Base-by-base conservation (phyloP, 2,888 invertebrate species). In the Ceratothoa steindachneri region DNA sequence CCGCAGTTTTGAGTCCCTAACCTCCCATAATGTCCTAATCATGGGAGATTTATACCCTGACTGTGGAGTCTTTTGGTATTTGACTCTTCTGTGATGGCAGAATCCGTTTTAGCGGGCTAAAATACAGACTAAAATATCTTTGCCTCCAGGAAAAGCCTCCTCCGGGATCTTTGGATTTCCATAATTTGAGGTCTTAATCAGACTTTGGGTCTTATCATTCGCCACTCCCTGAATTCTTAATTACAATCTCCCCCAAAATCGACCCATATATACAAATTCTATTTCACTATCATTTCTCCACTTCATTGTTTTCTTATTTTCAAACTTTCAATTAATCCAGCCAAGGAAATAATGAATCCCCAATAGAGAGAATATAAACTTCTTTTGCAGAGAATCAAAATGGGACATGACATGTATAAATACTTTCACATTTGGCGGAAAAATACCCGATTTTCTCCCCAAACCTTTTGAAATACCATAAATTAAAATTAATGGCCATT, bases 401-500 rank as follows among this genome's bases (percentile, higher is more conserved):
- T n/a, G n/a, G n/a, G n/a, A n/a, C n/a, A n/a, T n/a, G n/a, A n/a
- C n/a, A n/a, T n/a, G n/a, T n/a, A n/a, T n/a, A n/a, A n/a, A n/a
- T n/a, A n/a, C n/a, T n/a, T n/a, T n/a, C n/a, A n/a, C n/a, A n/a
- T n/a, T n/a, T n/a, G n/a, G n/a, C n/a, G n/a, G n/a, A n/a, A n/a
- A n/a, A n/a, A n/a, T n/a, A n/a, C n/a, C n/a, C n/a, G n/a, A n/a
- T n/a, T n/a, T n/a, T n/a, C n/a, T n/a, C n/a, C n/a, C n/a, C n/a
- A n/a, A n/a, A n/a, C n/a, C n/a, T n/a, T n/a, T n/a, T n/a, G n/a
- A n/a, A n/a, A n/a, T n/a, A n/a, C n/a, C n/a, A 41, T 41, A 41
- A 60, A 60, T 60, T 24, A 60, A 60, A 60, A 24, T 60, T 60
- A 60, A 60, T 60, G n/a, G 60, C 60, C 60, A 60, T 60, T 60